Evolutionary conservation across 1,140 invertebrate species (phyloP).

Genomic region (Zeugodacus cucurbitae): DNA sequence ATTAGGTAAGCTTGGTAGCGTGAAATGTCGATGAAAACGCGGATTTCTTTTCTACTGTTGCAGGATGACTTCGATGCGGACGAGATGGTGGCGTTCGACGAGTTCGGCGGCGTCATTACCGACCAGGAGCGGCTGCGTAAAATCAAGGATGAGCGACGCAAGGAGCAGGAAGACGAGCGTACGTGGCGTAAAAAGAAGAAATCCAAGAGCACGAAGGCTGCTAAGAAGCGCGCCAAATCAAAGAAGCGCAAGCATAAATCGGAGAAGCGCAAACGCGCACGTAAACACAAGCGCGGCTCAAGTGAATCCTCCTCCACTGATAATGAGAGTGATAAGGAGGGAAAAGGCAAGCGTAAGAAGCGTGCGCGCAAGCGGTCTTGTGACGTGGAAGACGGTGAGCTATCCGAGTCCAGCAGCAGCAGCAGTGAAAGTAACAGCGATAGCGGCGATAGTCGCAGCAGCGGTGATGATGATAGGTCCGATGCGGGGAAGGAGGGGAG

Average conservation of each 20-base stretch:
- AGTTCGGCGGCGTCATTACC: conserved; percentile 57
- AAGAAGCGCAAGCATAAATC: conserved; percentile 43
- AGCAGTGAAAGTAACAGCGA: conserved; percentile 45
- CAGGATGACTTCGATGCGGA: conserved; percentile 58
- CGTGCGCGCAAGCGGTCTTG: background rate
- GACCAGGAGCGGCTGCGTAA: conserved; percentile 43
- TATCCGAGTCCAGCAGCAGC: conserved; percentile 47
- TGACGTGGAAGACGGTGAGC: conserved; percentile 56
- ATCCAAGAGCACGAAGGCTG: conserved; percentile 38
- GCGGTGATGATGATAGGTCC: background rate
- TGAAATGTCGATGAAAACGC: conserved; percentile 66
- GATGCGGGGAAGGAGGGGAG: conserved; percentile 45
- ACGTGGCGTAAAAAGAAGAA: conserved; percentile 43
- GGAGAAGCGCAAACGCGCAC: conserved; percentile 47
- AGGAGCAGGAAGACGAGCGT: conserved; percentile 46
- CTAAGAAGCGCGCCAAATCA: conserved; percentile 45
- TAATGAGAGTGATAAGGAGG: background rate
- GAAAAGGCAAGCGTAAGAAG: background rate
- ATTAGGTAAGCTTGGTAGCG: conserved; percentile 66
- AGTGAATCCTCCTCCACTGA: conserved; percentile 53
- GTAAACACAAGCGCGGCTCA: background rate
- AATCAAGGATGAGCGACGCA: conserved; percentile 50
- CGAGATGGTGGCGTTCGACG: conserved; percentile 58
- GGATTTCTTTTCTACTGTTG: conserved; percentile 67
- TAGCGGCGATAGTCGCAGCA: conserved; percentile 46